A percentile compares a stretch with the other conserved stretches of the same genome.
phyloP scores from a whole-genome alignment of 2,797 vertebrate genomes.

The Sebastes hopkinsi region DNA sequence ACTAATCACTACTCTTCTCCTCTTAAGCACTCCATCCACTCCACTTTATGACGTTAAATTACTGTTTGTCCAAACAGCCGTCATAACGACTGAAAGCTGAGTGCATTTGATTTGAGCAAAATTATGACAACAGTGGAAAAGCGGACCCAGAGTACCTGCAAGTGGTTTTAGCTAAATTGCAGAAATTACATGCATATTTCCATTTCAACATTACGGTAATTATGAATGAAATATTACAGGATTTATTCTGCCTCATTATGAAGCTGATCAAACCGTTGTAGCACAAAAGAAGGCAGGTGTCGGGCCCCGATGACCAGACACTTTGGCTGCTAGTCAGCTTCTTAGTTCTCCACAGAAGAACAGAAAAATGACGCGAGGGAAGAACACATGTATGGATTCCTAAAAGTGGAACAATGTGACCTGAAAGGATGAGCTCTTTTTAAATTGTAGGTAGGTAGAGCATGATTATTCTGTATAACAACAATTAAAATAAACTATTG shows the following conservation, averaged over 20 bases:
- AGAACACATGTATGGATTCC: background rate
- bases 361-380: background rate
- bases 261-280: slow-evolving; percentile 12
- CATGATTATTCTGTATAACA: background rate
- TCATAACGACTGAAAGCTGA: slow-evolving; percentile 19
- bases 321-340: background rate
- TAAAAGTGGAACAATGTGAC: background rate
- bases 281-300: slow-evolving; percentile 9
- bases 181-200: slow-evolving; percentile 32
- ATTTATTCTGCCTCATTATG: slow-evolving; percentile 6
- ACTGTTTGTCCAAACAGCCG: slow-evolving; percentile 47
- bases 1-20: slow-evolving; percentile 56
- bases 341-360: background rate
- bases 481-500: background rate
- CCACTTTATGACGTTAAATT: slow-evolving; percentile 45
- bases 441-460: background rate
- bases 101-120: slow-evolving; percentile 21
- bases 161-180: slow-evolving; percentile 25
- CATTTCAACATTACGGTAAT: slow-evolving; percentile 35
- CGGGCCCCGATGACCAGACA: background rate
- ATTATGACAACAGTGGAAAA: slow-evolving; percentile 19
- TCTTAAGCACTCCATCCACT: slow-evolving; percentile 35
- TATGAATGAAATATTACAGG: slow-evolving; percentile 40
- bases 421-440: background rate
- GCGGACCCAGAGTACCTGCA: background rate